These are phyloP conservation scores for Melanotaenia pygmaea DNA, from an alignment of 2,797 vertebrate genomes.

Conservation along the genomic window DNA sequence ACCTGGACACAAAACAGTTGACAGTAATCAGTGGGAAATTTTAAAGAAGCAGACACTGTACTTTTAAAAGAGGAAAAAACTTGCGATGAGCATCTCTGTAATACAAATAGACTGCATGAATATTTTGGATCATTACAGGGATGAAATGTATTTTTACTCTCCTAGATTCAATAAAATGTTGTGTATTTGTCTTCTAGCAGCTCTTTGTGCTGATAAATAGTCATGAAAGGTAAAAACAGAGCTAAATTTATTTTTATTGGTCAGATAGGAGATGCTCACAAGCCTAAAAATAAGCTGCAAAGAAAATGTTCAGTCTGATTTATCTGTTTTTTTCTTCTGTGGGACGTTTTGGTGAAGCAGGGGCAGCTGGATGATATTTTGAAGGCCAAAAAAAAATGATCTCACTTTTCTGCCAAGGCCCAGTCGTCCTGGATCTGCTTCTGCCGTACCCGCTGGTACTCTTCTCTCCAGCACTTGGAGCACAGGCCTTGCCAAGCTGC, in stretches of 20 bases:
- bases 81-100: background rate
- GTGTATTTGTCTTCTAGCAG: background rate
- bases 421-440: conserved; percentile 98
- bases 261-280: background rate
- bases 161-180: background rate
- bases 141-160: background rate
- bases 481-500: conserved; percentile 96
- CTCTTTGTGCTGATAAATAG: background rate
- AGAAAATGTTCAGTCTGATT: no score
- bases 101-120: background rate
- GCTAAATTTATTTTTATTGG: background rate
- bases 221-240: background rate
- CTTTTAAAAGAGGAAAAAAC: background rate
- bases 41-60: background rate
- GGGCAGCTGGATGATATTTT: background rate
- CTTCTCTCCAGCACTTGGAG: conserved; percentile 98
- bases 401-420: conserved; percentile 95
- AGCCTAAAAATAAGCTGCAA: background rate
- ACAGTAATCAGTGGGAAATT: background rate
- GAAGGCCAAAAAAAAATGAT: background rate
- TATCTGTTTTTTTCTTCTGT: background rate
- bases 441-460: conserved; percentile 94
- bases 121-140: background rate
- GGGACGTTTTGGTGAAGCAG: background rate
- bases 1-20: conserved; percentile 71